Conservation (phyloP, 2,113 vertebrate genomes). For the Elgaria multicarinata region DNA sequence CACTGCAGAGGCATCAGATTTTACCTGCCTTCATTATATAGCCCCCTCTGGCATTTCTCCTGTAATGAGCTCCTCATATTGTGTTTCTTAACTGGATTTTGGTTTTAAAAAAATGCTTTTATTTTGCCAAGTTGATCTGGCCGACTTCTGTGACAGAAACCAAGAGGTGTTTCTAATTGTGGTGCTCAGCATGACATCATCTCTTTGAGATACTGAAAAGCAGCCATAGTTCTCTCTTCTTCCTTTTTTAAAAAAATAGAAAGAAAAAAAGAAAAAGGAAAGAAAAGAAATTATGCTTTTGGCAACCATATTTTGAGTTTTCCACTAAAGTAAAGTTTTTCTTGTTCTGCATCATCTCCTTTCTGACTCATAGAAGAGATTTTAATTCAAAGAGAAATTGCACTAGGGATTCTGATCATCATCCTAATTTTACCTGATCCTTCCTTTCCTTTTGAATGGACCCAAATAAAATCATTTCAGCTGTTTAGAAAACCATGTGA, state of each 20-base stretch:
- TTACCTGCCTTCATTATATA: conserved; percentile 72
- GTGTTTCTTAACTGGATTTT: conserved; percentile 36
- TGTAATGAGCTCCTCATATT: conserved; percentile 54
- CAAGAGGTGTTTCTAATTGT: conserved; percentile 41
- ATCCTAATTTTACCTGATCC: conserved; percentile 12
- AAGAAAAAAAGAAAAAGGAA: too few species aligned
- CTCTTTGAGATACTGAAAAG: conserved; percentile 31
- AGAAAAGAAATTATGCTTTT: conserved; percentile 29
- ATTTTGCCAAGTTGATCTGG: conserved; percentile 44
- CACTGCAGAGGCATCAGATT: conserved; percentile 56
- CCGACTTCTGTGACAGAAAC: conserved; percentile 32
- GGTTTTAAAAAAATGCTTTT: conserved; percentile 41
- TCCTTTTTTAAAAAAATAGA: too few species aligned
- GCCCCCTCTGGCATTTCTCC: conserved; percentile 65
- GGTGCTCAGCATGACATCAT: conserved; percentile 13
- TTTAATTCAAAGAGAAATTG: conserved; percentile 52
- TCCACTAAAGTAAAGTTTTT: neutral
- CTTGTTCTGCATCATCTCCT: conserved; percentile 27
- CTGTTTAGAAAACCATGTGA: neutral
- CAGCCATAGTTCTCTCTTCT: neutral
- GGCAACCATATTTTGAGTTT: neutral
- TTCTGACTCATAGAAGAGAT: conserved; percentile 33
- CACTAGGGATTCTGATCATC: conserved; percentile 35
- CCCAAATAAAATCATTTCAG: conserved; percentile 12
- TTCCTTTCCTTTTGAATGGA: conserved; percentile 24